Evolutionary conservation across 1,140 invertebrate species (phyloP).

Genomic region (Dryas iulia): DNA sequence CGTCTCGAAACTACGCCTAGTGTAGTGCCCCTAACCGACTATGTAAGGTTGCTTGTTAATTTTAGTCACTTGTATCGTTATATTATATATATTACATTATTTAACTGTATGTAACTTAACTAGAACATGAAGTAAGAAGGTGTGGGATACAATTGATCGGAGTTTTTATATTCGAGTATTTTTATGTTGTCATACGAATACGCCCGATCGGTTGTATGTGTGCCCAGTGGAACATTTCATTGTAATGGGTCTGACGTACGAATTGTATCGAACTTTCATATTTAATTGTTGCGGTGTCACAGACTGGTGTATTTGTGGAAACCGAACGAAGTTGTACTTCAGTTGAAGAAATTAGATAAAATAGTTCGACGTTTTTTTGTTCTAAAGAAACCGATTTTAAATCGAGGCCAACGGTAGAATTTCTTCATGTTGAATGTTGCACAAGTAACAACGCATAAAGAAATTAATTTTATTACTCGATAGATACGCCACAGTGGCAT

Average conservation of each 20-base stretch:
- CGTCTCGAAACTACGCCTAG: constrained; percentile 30
- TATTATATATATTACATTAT: constrained; percentile 28
- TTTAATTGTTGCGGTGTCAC: constrained; percentile 27
- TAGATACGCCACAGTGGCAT: constrained; percentile 65
- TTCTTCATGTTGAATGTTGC: constrained; percentile 73
- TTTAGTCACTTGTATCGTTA: constrained; percentile 45
- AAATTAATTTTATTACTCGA: constrained; percentile 63
- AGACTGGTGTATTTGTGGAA: constrained; percentile 9
- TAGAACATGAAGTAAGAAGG: constrained; percentile 16
- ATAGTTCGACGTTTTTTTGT: not conserved
- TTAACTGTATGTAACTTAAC: constrained; percentile 33
- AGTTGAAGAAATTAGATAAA: not conserved
- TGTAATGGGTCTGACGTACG: constrained; percentile 59
- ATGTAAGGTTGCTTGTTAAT: constrained; percentile 58
- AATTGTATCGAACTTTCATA: constrained; percentile 22
- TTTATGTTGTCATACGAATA: constrained; percentile 34
- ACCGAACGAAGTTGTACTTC: not conserved
- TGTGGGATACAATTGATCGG: constrained; percentile 56
- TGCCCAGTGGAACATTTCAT: constrained; percentile 66
- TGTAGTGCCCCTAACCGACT: constrained; percentile 35
- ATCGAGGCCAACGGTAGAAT: constrained; percentile 74
- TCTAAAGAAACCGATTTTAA: constrained; percentile 42
- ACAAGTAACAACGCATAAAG: constrained; percentile 69
- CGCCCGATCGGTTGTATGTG: constrained; percentile 49
- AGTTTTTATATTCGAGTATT: constrained; percentile 32